These are phyloP conservation scores for Notamacropus eugenii DNA, from an alignment of 2,797 vertebrate species.

Conservation along the genomic window DNA sequence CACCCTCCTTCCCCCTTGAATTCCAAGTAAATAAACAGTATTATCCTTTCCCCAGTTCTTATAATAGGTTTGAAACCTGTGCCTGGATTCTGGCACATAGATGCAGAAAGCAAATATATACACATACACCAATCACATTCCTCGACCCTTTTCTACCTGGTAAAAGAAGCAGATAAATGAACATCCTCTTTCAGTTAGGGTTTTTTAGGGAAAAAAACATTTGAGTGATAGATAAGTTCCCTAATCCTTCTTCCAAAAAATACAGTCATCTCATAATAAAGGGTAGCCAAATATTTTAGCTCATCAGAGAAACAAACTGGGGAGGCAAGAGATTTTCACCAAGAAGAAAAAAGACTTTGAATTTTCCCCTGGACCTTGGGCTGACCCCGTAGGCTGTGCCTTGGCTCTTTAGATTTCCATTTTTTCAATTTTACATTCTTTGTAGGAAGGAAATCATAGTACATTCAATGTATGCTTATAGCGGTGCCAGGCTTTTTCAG, in stretches of 20 bases:
- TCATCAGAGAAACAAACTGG: not conserved
- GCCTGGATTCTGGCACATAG: slow-evolving; percentile 20
- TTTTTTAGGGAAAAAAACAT: not conserved
- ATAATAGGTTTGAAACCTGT: slow-evolving; percentile 25
- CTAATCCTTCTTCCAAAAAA: slow-evolving; percentile 7
- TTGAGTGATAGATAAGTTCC: not conserved
- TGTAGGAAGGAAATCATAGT: slow-evolving; percentile 16
- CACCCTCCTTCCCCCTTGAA: not conserved
- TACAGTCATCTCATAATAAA: not conserved
- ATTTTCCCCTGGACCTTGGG: not conserved
- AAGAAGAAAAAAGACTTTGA: not conserved
- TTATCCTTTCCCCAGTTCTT: slow-evolving; percentile 35
- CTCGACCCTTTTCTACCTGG: slow-evolving; percentile 8
- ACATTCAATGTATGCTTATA: not conserved
- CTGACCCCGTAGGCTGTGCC: not conserved
- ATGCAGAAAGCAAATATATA: not conserved
- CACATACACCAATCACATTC: slow-evolving; percentile 36
- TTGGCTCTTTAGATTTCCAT: not conserved
- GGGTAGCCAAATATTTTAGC: slow-evolving; percentile 1
- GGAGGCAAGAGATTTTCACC: not conserved
- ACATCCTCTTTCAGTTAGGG: slow-evolving; percentile 7
- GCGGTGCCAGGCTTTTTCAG: slow-evolving; percentile 3
- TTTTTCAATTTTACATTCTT: not conserved
- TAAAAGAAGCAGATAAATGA: slow-evolving; percentile 41
- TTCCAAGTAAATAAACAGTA: slow-evolving; percentile 1